phyloP scores from a whole-genome alignment of 2,888 invertebrate genomes.

The Frankliniella intonsa region DNA sequence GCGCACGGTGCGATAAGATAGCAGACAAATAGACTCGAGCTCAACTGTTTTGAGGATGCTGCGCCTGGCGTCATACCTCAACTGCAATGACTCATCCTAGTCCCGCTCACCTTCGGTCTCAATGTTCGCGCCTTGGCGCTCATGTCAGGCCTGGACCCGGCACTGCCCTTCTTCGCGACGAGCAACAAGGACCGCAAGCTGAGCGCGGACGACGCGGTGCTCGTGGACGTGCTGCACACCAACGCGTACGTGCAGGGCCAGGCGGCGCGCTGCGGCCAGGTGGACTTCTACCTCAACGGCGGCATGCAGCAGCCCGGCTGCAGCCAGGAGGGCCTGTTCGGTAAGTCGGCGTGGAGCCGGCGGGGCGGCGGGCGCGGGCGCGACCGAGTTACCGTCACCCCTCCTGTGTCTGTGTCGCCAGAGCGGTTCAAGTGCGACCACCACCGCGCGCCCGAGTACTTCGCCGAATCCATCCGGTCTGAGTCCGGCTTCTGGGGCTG shows the following conservation, averaged over 20 bases:
- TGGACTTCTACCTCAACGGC: slow-evolving; percentile 69
- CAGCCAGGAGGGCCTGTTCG: slow-evolving; percentile 28
- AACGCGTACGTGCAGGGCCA: slow-evolving; percentile 66
- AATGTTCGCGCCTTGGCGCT: slow-evolving; percentile 37
- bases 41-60: too few relatives aligned
- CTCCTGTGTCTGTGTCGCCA: not conserved
- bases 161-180: slow-evolving; percentile 60
- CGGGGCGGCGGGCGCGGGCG: too few relatives aligned
- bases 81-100: too few relatives aligned
- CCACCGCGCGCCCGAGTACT: slow-evolving; percentile 59
- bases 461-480: slow-evolving; percentile 60
- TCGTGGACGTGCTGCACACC: slow-evolving; percentile 68
- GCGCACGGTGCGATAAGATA: not conserved
- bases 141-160: slow-evolving; percentile 57
- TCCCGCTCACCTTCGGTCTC: not conserved
- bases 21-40: too few relatives aligned
- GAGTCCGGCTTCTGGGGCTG: slow-evolving; percentile 63
- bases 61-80: too few relatives aligned
- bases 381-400: too few relatives aligned
- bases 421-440: slow-evolving; percentile 51
- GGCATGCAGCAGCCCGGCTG: slow-evolving; percentile 65
- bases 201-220: slow-evolving; percentile 59
- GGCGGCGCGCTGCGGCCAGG: slow-evolving; percentile 60
- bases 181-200: slow-evolving; percentile 52
- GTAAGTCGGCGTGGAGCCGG: too few relatives aligned